These are phyloP conservation scores for Oscheius sp. DNA, from an alignment of 2,888 invertebrate genomes.

Conservation along the genomic window DNA sequence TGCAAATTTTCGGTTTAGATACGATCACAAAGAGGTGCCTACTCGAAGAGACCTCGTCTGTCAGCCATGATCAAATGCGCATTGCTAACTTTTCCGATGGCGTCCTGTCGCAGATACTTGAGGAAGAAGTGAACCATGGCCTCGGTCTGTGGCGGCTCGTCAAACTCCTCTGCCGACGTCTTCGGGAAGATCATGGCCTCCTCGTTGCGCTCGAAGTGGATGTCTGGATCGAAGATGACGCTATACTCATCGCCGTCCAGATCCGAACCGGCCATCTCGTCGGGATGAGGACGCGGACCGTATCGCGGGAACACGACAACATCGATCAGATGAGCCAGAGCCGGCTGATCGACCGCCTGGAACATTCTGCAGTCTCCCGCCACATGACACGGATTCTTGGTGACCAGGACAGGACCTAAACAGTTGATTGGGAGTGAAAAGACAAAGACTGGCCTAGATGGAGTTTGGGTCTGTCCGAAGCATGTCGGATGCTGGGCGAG, in stretches of 20 bases:
- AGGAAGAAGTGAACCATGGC: constrained; percentile 74
- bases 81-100: constrained; percentile 71
- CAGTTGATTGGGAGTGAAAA: background rate
- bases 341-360: constrained; percentile 62
- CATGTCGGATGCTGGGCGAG: constrained; percentile 53
- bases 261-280: constrained; percentile 75
- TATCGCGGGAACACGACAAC: constrained; percentile 75
- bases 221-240: constrained; percentile 72
- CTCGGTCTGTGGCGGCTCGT: constrained; percentile 54
- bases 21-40: constrained; percentile 17
- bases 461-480: constrained; percentile 41
- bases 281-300: constrained; percentile 74
- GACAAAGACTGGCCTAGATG: constrained; percentile 36
- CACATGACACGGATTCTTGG: constrained; percentile 75
- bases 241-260: constrained; percentile 75
- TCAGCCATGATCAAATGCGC: constrained; percentile 73
- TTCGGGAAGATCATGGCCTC: constrained; percentile 64
- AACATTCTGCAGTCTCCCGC: constrained; percentile 74
- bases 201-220: constrained; percentile 69
- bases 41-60: constrained; percentile 67
- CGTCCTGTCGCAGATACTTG: constrained; percentile 72
- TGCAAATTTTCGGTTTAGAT: constrained; percentile 25
- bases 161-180: constrained; percentile 42
- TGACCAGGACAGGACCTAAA: constrained; percentile 70
- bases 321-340: constrained; percentile 70